Percentiles rank a stretch among this genome's conserved stretches.
phyloP scores from a whole-genome alignment of 35 echinoderm and acorn worm genomes.

The Apostichopus japonicus region DNA sequence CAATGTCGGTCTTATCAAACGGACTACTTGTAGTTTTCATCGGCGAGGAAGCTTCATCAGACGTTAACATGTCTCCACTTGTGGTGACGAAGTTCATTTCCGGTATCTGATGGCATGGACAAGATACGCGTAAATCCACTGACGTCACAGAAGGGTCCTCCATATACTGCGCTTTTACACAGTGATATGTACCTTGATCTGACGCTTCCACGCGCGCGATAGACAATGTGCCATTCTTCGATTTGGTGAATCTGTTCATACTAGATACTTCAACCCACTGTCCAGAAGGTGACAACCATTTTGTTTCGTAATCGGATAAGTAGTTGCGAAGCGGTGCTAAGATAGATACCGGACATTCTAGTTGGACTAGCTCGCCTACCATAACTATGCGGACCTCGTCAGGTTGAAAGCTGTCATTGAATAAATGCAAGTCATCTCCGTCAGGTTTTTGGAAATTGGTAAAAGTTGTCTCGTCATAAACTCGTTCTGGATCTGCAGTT shows the following conservation, averaged over 20 bases:
- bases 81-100: constrained; percentile 11
- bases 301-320: background rate
- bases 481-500: too few relatives aligned
- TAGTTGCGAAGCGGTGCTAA: background rate
- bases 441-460: too few relatives aligned
- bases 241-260: background rate
- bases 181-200: constrained; percentile 60
- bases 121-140: constrained; percentile 41
- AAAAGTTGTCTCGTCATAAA: too few relatives aligned
- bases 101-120: constrained; percentile 58
- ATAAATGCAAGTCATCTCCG: too few relatives aligned
- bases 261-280: background rate
- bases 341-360: constrained; percentile 9
- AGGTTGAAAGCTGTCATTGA: background rate
- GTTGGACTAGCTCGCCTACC: background rate
- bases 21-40: background rate
- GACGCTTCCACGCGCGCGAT: background rate
- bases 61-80: background rate
- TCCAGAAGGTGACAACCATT: constrained; percentile 48
- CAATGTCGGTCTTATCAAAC: background rate
- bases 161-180: constrained; percentile 37
- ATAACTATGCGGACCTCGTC: background rate
- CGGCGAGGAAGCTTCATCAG: background rate
- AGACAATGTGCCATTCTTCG: background rate
- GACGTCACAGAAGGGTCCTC: constrained; percentile 39